phyloP scores from a whole-genome alignment of 2,797 vertebrate genomes.

The Vireo griseus region DNA sequence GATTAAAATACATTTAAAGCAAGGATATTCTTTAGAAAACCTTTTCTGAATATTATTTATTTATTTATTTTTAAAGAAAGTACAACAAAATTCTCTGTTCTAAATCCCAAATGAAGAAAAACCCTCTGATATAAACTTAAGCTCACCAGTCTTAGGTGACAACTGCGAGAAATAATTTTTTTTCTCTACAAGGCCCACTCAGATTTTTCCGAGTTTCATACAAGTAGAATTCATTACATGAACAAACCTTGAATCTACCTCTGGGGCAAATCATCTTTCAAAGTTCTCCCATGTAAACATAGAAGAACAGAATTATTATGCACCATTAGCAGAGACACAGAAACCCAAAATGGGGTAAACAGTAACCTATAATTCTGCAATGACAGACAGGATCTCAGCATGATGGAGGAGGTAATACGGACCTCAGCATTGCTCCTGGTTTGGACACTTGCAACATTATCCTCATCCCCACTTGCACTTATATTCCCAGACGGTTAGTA shows the following conservation, averaged over 20 bases:
- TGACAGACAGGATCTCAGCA: not conserved
- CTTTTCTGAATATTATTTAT: not conserved
- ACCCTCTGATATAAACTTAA: not conserved
- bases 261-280: not conserved
- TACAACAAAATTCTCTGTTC: not conserved
- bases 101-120: not conserved
- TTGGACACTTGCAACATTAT: not conserved
- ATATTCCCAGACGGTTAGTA: not conserved
- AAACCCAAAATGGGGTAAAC: not conserved
- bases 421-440: not conserved
- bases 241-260: not conserved
- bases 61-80: not conserved
- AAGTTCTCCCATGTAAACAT: not conserved
- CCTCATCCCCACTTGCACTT: not conserved
- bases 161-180: not conserved
- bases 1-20: not conserved
- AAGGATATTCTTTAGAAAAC: not conserved
- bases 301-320: not conserved
- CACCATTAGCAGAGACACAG: not conserved
- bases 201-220: not conserved
- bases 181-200: not conserved
- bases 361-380: not conserved
- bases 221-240: fast-evolving
- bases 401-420: fast-evolving
- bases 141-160: not conserved